Conservation (phyloP, 1,140 invertebrate species). For the Halyomorpha halys region DNA sequence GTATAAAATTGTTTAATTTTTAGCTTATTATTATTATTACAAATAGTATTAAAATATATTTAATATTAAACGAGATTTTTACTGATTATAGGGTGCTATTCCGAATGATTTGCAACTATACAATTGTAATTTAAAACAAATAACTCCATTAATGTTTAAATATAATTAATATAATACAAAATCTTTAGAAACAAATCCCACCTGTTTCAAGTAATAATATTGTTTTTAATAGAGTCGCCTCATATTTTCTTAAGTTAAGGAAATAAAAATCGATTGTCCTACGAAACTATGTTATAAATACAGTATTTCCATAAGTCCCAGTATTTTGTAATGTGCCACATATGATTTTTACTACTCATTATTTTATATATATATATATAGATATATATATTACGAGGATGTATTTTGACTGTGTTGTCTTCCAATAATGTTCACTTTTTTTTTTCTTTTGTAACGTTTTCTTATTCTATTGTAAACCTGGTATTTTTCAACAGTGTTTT, state of each 20-base stretch:
- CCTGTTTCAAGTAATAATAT: slow-evolving; percentile 8
- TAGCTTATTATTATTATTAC: background rate
- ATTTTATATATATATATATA: slow-evolving; percentile 3
- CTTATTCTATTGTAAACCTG: background rate
- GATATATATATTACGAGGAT: background rate
- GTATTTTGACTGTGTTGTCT: slow-evolving; percentile 8
- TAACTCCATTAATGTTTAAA: background rate
- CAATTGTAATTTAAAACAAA: background rate
- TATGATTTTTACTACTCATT: background rate
- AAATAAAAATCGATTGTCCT: background rate
- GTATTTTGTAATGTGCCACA: slow-evolving; percentile 15
- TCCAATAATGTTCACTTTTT: background rate
- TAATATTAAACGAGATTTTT: background rate
- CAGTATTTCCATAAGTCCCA: slow-evolving; percentile 9
- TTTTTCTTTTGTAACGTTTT: too few species aligned
- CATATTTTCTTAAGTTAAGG: slow-evolving; percentile 6
- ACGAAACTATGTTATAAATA: background rate
- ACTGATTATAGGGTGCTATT: too few species aligned
- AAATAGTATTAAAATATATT: background rate
- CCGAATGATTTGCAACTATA: too few species aligned
- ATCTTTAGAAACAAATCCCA: slow-evolving; percentile 5
- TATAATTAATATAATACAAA: background rate
- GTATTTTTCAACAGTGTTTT: background rate
- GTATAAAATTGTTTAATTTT: background rate
- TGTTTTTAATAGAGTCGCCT: background rate